Conservation (phyloP, 2,797 vertebrate genomes). For the Okamejei kenojei region DNA sequence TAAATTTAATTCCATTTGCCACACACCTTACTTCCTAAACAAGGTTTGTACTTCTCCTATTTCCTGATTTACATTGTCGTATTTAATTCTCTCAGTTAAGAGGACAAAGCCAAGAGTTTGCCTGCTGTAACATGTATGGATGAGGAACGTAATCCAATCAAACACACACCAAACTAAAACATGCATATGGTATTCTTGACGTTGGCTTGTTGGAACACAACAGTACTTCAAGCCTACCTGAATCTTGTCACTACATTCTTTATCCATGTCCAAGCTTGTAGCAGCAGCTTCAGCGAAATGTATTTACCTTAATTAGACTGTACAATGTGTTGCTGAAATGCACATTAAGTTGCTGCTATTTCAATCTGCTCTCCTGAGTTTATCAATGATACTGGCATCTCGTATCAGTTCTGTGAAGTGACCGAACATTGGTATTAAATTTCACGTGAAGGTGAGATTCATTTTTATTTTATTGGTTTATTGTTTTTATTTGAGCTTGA, state of each 20-base stretch:
- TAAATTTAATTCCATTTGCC: not conserved
- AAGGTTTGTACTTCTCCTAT: not conserved
- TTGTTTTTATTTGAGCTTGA: not conserved
- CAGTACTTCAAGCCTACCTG: not conserved
- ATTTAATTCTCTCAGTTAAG: not conserved
- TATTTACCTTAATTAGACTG: not conserved
- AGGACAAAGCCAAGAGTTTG: not conserved
- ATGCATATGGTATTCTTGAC: not conserved
- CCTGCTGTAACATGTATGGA: not conserved
- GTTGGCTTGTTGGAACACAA: no score
- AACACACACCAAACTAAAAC: not conserved
- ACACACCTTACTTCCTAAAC: not conserved
- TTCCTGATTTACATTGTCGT: not conserved
- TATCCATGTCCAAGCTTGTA: not conserved
- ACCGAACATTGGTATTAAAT: not conserved
- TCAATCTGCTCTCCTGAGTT: not conserved
- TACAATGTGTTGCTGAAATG: not conserved
- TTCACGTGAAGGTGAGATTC: conserved; percentile 19
- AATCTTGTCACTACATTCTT: not conserved
- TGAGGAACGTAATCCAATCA: not conserved
- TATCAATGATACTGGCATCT: not conserved
- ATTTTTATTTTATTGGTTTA: not conserved
- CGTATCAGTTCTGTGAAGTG: not conserved
- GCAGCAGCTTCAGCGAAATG: not conserved
- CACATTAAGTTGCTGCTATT: not conserved